Conservation (phyloP, 1,140 invertebrate genomes). For the Lamellibrachia luymesi region DNA sequence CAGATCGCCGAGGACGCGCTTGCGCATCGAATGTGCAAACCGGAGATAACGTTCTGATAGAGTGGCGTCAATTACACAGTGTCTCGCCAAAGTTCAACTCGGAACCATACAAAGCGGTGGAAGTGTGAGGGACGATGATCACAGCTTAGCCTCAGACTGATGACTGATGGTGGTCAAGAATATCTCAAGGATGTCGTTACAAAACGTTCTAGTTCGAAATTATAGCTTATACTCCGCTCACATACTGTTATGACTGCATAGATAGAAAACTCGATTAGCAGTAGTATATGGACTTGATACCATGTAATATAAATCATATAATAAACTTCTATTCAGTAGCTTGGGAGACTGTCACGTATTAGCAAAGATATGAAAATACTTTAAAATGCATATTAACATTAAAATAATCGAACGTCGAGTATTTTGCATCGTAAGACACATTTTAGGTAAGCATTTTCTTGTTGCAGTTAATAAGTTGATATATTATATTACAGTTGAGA, state of each 20-base stretch:
- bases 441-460: not conserved
- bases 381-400: not conserved
- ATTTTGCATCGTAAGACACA: not conserved
- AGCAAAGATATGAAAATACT: not conserved
- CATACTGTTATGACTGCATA: not conserved
- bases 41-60: not conserved
- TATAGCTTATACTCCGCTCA: not conserved
- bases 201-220: not conserved
- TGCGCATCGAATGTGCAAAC: not conserved
- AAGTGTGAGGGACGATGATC: not conserved
- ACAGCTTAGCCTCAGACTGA: not conserved
- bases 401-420: not conserved
- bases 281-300: not conserved
- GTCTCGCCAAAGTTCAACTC: not conserved
- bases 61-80: not conserved
- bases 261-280: no score
- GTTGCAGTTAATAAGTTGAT: not conserved
- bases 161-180: not conserved
- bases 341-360: not conserved
- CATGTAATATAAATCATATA: not conserved
- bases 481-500: not conserved
- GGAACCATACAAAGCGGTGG: constrained; percentile 2
- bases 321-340: not conserved
- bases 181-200: not conserved
- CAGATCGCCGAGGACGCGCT: not conserved